A percentile compares a stretch with the other conserved stretches of the same genome.
Evolutionary conservation across 2,113 vertebrate species (phyloP).

Genomic region (Neopipo cinnamomea): DNA sequence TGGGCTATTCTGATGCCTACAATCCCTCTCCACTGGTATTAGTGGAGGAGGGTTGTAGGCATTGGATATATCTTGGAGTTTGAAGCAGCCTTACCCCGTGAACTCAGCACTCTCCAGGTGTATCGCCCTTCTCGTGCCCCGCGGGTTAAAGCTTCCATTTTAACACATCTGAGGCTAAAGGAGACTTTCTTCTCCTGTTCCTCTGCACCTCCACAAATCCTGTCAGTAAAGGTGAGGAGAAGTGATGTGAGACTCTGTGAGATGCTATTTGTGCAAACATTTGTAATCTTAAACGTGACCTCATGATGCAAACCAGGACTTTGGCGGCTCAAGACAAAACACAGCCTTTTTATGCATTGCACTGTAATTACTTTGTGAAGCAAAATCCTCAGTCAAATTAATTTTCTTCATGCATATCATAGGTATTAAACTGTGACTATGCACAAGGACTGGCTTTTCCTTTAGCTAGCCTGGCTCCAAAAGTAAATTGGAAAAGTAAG

Average conservation of each 20-base stretch:
- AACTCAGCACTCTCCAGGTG: background rate
- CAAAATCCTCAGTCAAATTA: slow-evolving; percentile 39
- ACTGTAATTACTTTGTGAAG: slow-evolving; percentile 55
- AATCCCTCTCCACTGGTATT: background rate
- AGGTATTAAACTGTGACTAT: background rate
- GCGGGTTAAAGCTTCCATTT: background rate
- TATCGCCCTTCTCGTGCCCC: fast-evolving
- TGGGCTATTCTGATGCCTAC: background rate
- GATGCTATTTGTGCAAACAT: background rate
- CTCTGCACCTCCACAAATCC: background rate
- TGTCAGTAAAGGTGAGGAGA: background rate
- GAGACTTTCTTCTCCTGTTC: background rate
- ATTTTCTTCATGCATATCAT: slow-evolving; percentile 29
- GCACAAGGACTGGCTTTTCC: background rate
- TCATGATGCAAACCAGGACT: slow-evolving; percentile 1
- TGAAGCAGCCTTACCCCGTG: background rate
- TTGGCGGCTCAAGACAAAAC: slow-evolving; percentile 8
- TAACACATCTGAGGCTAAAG: background rate
- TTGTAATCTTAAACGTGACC: background rate
- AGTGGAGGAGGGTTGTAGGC: background rate
- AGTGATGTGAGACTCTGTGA: background rate
- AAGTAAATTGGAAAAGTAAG: slow-evolving; percentile 15
- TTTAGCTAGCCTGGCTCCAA: background rate
- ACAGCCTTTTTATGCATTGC: slow-evolving; percentile 35
- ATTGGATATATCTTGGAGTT: background rate